These are phyloP conservation scores for Aphis craccivora DNA, from an alignment of 1,140 invertebrate genomes.

Conservation along the genomic window DNA sequence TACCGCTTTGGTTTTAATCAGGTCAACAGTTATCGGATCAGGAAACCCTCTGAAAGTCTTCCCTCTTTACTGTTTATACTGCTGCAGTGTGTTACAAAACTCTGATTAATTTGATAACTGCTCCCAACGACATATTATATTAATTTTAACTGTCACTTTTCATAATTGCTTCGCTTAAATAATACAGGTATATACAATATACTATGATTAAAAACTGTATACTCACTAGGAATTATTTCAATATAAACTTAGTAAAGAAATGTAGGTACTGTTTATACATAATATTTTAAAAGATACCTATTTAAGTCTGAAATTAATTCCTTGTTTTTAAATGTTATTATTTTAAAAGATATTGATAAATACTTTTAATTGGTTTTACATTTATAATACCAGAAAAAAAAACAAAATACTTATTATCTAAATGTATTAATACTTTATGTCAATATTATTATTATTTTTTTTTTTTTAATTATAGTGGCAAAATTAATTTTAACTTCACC, in stretches of 20 bases:
- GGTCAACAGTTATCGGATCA: not conserved
- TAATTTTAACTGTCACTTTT: not conserved
- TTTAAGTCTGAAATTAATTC: no score
- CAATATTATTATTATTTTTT: not conserved
- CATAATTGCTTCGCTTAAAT: not conserved
- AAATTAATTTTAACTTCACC: not conserved
- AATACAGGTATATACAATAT: not conserved
- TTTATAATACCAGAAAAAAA: not conserved
- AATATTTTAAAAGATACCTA: not conserved
- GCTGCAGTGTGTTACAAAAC: not conserved
- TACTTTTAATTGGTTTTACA: not conserved
- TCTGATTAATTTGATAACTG: not conserved
- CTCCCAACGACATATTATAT: not conserved
- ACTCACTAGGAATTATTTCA: not conserved
- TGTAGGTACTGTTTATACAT: not conserved
- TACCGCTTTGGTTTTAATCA: not conserved
- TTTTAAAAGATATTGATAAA: no score
- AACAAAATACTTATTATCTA: not conserved
- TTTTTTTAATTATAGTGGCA: not conserved
- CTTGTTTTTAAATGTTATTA: no score
- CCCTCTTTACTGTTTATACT: not conserved
- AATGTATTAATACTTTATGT: no score
- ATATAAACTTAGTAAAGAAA: not conserved
- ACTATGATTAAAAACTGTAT: not conserved
- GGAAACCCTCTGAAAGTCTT: not conserved